Conservation (phyloP, 2,888 invertebrate species). For the Tryphoninae sp. region DNA sequence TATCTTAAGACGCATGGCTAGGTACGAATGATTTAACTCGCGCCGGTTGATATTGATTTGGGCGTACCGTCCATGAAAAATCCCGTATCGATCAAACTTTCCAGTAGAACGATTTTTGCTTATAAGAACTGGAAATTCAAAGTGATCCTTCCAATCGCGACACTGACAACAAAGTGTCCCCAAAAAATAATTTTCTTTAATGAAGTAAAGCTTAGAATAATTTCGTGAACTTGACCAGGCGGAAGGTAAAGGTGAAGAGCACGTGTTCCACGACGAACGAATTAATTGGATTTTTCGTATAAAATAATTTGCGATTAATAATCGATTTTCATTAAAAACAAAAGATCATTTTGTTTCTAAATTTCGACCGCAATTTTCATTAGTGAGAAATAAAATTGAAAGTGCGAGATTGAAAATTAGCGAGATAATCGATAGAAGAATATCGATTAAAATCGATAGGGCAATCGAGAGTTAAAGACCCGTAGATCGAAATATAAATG, state of each 20-base stretch:
- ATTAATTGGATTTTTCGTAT: too few relatives aligned
- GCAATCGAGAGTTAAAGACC: too few relatives aligned
- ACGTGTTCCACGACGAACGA: too few relatives aligned
- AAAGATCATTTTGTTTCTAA: too few relatives aligned
- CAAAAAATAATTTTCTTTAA: background rate
- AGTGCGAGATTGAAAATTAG: background rate
- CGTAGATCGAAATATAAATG: too few relatives aligned
- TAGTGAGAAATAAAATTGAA: background rate
- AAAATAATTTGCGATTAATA: too few relatives aligned
- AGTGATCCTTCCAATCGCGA: background rate
- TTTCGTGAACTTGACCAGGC: background rate
- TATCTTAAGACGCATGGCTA: constrained; percentile 42
- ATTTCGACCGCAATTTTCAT: too few relatives aligned
- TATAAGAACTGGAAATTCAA: background rate
- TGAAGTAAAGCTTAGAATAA: background rate
- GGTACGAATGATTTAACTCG: constrained; percentile 44
- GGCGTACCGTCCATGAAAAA: constrained; percentile 15
- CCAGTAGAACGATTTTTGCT: background rate
- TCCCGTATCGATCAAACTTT: constrained; percentile 36
- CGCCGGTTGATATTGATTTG: constrained; percentile 51
- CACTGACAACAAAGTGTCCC: background rate
- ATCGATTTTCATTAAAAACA: too few relatives aligned
- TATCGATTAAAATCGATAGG: too few relatives aligned
- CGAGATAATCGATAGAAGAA: background rate
- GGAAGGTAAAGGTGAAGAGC: too few relatives aligned